A percentile compares a stretch with the other conserved stretches of the same genome.
These are phyloP conservation scores for Macquaria australasica DNA, from an alignment of 2,113 vertebrate species.

Conservation along the genomic window DNA sequence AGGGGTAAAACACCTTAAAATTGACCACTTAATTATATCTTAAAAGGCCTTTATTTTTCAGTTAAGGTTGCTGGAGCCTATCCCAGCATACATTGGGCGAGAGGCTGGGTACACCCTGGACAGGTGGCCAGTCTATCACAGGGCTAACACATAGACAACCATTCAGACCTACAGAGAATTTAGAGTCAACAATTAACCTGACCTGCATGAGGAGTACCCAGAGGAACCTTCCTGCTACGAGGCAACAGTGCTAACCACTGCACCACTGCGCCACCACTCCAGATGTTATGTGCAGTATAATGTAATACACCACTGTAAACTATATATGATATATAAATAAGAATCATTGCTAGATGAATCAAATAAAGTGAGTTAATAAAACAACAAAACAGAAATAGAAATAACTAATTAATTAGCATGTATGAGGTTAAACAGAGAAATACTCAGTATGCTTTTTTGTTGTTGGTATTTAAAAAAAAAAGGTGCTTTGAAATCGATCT, in stretches of 20 bases:
- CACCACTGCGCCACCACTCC: too few species aligned
- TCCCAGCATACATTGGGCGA: background rate
- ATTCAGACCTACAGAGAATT: background rate
- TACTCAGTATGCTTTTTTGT: background rate
- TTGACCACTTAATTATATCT: background rate
- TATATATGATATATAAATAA: background rate
- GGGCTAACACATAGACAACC: background rate
- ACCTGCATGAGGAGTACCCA: background rate
- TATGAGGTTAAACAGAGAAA: background rate
- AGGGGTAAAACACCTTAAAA: too few species aligned
- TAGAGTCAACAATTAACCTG: background rate
- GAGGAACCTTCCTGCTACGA: background rate
- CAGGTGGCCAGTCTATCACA: background rate
- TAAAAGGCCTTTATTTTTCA: background rate
- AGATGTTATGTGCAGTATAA: too few species aligned
- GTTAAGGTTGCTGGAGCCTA: background rate
- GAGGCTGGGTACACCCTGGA: background rate
- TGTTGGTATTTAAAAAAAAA: background rate
- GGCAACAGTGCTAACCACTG: too few species aligned
- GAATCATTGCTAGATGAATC: too few species aligned
- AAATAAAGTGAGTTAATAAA: too few species aligned
- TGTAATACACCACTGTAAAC: too few species aligned
- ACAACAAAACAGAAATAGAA: too few species aligned
- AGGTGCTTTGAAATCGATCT: background rate
- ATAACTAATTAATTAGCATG: background rate